These are phyloP conservation scores for Cassiopea andromeda DNA, from an alignment of 30 jellyfish, hydroid and myxozoan species.

Conservation along the genomic window DNA sequence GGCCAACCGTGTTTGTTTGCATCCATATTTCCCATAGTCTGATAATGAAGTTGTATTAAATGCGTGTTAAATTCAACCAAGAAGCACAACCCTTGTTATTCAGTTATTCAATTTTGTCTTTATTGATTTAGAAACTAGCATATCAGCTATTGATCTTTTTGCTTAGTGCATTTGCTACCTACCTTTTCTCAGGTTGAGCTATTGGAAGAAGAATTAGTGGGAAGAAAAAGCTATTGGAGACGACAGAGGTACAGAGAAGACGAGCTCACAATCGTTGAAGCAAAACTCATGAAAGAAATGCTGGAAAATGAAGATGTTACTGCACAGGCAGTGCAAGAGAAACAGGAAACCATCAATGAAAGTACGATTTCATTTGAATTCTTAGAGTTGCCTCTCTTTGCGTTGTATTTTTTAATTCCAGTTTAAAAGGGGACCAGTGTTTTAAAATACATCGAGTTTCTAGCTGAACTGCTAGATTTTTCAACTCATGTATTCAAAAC, in stretches of 20 bases:
- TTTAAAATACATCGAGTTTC: too few relatives aligned
- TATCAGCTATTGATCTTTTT: not conserved
- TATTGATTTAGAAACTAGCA: not conserved
- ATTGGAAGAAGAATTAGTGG: slow-evolving; percentile 92
- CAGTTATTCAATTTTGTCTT: too few relatives aligned
- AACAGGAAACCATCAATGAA: slow-evolving; percentile 76
- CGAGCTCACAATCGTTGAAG: slow-evolving; percentile 71
- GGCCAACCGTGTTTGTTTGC: too few relatives aligned
- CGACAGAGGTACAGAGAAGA: slow-evolving; percentile 92
- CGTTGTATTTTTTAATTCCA: too few relatives aligned
- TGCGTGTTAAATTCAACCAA: too few relatives aligned
- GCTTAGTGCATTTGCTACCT: not conserved
- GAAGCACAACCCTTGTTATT: too few relatives aligned
- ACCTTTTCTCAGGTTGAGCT: slow-evolving; percentile 64
- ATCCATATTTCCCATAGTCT: too few relatives aligned
- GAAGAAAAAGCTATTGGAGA: slow-evolving; percentile 94
- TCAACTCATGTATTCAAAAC: too few relatives aligned
- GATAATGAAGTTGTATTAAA: too few relatives aligned
- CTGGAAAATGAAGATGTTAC: slow-evolving; percentile 77
- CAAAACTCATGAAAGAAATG: slow-evolving; percentile 66
- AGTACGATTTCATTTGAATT: slow-evolving; percentile 32
- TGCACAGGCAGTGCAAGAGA: slow-evolving; percentile 66
- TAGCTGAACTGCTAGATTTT: too few relatives aligned
- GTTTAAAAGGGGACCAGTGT: too few relatives aligned
- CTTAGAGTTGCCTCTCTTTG: not conserved